Evolutionary conservation across 2,888 invertebrate species (phyloP).

Genomic region (Pyralis farinalis): DNA sequence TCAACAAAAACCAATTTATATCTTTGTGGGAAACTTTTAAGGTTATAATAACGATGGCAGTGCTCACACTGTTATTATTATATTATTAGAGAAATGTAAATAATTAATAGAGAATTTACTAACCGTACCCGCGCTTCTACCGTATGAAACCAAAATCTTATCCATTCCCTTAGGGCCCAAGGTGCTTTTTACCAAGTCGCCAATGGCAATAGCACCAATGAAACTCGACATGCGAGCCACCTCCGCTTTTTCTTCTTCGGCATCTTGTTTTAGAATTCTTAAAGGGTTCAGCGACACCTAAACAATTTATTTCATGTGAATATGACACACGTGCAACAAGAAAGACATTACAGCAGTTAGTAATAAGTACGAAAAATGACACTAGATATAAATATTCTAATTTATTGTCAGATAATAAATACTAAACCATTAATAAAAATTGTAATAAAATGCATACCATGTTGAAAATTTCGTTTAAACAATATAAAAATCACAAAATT

Average conservation of each 20-base stretch:
- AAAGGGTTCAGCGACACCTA: constrained; percentile 96
- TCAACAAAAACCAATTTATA: no score
- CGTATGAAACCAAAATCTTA: constrained; percentile 91
- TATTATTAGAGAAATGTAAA: no score
- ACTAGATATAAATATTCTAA: no score
- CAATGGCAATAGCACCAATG: constrained; percentile 99
- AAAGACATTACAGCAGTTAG: constrained; percentile 34
- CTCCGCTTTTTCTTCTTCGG: constrained; percentile 98
- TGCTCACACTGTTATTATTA: no score
- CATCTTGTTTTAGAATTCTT: constrained; percentile 95
- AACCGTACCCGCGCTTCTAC: constrained; percentile 87
- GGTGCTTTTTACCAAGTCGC: constrained; percentile 98
- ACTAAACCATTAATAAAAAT: no score
- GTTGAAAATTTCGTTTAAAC: no score
- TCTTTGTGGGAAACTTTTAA: no score
- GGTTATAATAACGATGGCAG: no score
- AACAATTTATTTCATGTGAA: constrained; percentile 20
- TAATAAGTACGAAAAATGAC: not conserved
- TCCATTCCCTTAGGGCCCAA: constrained; percentile 99
- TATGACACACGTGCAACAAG: constrained; percentile 50
- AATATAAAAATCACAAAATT: no score
- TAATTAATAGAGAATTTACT: no score
- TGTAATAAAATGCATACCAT: no score
- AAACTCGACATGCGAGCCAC: constrained; percentile 98
- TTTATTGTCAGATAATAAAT: no score